These are phyloP conservation scores for Phylloscopus whistleri DNA, from an alignment of 2,113 vertebrate species.

Conservation along the genomic window DNA sequence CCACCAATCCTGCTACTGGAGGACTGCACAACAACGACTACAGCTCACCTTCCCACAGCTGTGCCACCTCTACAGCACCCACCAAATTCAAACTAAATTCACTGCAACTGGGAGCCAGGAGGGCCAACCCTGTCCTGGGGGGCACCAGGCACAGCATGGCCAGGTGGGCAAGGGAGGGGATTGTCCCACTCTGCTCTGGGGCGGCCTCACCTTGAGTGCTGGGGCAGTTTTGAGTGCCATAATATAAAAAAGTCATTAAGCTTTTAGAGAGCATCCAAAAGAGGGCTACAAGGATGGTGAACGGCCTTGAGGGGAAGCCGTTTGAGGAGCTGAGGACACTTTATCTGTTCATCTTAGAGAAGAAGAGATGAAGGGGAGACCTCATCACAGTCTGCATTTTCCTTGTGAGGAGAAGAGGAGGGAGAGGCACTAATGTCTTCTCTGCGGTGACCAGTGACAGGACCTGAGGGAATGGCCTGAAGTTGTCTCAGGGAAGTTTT, in stretches of 20 bases:
- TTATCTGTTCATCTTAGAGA: background rate
- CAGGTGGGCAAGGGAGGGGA: rapidly evolving
- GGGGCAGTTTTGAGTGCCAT: background rate
- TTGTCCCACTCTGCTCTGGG: background rate
- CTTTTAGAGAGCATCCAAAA: background rate
- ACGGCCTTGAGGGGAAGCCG: rapidly evolving
- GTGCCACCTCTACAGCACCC: background rate
- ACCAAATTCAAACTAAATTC: background rate
- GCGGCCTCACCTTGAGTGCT: rapidly evolving
- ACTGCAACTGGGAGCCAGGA: background rate
- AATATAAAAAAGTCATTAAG: too few species aligned
- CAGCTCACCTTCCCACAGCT: background rate
- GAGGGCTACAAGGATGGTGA: background rate
- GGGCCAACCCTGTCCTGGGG: rapidly evolving
- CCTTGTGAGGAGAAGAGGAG: background rate
- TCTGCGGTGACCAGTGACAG: background rate
- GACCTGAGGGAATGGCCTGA: background rate
- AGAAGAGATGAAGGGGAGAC: background rate
- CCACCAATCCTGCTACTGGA: background rate
- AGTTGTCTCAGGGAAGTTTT: background rate
- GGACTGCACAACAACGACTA: background rate
- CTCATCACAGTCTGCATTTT: background rate
- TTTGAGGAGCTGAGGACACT: background rate
- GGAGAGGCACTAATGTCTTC: background rate
- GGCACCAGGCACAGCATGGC: background rate